Evolutionary conservation across 2,888 invertebrate genomes (phyloP), one percentile per base, ranked within the genome.

Genomic region (Syritta pipiens): DNA sequence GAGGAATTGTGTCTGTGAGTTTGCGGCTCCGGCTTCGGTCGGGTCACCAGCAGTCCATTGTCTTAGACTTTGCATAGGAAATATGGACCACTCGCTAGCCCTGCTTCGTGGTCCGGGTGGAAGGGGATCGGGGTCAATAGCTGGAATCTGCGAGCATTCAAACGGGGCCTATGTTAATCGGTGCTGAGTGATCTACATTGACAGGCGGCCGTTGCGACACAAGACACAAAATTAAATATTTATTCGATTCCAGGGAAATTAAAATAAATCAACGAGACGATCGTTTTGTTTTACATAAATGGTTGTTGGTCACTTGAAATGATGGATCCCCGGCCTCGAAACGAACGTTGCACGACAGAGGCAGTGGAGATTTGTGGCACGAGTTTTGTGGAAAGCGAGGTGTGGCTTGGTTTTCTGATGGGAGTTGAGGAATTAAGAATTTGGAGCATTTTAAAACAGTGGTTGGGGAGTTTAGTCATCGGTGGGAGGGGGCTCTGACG

Each of bases 21-120:
- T 30, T 26, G 26, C 6, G 44, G 28, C 51, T n/a, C 9, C 17
- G 12, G 4, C 46, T 4, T 44, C 20, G 19, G 22, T 12, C 9
- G 12, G 37, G 37, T 37, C 37, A 46, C 10, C 9, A 12, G n/a
- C 35, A 9, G 6, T 37, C 28, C 12, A 35, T 22, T 42, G 1
- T 12, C 22, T 22, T 17, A 40, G 59, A 42, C 37, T 71, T 71
- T 62, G 60, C 53, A 68, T 68, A 59, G 17, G 59, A 49, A 68
- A 68, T 12, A 17, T 14, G 10, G 7, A 28, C n/a, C n/a, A n/a
- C n/a, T n/a, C n/a, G n/a, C n/a, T n/a, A n/a, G n/a, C n/a, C n/a
- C n/a, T n/a, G n/a, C n/a, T 17, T 40, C 19, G 6, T n/a, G 26
- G 26, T 7, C 30, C n/a, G 7, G 7, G 14, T 28, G 48, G 35